phyloP scores from a whole-genome alignment of 2,113 vertebrate species.

The Proteles cristata region DNA sequence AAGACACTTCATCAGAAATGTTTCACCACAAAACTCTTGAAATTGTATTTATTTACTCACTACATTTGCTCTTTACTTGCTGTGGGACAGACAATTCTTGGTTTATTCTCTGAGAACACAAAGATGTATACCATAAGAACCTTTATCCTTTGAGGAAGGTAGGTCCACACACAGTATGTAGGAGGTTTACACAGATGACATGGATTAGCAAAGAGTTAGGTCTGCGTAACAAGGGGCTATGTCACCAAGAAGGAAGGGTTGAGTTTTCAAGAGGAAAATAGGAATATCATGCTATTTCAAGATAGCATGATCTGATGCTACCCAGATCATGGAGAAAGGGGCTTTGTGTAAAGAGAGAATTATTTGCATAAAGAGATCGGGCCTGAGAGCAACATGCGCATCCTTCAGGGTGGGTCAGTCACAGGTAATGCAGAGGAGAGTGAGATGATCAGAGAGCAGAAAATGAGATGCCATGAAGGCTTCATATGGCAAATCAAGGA shows the following conservation, averaged over 20 bases:
- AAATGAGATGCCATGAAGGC: background rate
- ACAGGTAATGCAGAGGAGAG: background rate
- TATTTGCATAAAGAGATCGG: background rate
- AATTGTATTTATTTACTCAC: slow-evolving; percentile 22
- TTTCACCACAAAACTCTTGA: slow-evolving; percentile 9
- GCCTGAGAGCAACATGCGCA: background rate
- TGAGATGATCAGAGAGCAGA: background rate
- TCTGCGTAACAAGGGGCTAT: background rate
- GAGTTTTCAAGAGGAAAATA: slow-evolving; percentile 11
- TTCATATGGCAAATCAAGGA: background rate
- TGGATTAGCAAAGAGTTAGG: slow-evolving; percentile 50
- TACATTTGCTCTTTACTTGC: background rate
- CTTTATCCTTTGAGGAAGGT: background rate
- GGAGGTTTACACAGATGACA: slow-evolving; percentile 23
- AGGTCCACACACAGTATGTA: background rate
- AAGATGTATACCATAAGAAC: background rate
- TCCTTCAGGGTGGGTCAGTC: background rate
- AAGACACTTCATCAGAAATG: background rate
- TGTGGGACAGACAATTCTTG: background rate
- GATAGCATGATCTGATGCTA: background rate
- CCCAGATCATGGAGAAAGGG: background rate
- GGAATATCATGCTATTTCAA: no score
- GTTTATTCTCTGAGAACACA: slow-evolving; percentile 27
- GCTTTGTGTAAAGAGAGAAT: background rate
- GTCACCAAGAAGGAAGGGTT: background rate